Percentiles rank a stretch among this genome's conserved stretches.
Evolutionary conservation across 2,888 invertebrate species (phyloP).

Genomic region (Micropterix aruncella): DNA sequence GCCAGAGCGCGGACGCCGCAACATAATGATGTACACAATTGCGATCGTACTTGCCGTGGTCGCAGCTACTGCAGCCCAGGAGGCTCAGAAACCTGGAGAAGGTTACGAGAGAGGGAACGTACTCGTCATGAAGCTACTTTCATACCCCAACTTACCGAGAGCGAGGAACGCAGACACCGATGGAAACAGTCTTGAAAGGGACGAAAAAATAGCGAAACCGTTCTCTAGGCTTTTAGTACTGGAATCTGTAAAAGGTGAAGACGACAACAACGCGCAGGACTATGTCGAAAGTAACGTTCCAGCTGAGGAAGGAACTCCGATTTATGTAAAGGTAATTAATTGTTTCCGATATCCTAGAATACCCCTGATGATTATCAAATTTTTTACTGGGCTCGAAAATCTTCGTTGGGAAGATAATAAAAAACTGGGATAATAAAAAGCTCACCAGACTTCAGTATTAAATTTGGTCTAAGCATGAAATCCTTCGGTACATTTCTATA

Average conservation of each 20-base stretch:
- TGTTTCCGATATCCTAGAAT: too few species aligned
- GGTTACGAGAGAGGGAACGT: not conserved
- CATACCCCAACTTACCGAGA: not conserved
- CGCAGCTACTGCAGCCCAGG: not conserved
- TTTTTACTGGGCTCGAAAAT: too few species aligned
- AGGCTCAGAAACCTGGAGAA: not conserved
- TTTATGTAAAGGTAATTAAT: not conserved
- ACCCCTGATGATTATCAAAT: too few species aligned
- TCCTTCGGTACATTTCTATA: too few species aligned
- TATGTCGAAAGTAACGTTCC: slow-evolving; percentile 19
- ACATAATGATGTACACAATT: not conserved
- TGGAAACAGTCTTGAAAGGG: not conserved
- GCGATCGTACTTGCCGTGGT: not conserved
- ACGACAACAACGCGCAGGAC: slow-evolving; percentile 15
- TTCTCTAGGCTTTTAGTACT: not conserved
- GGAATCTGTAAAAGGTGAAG: slow-evolving; percentile 6
- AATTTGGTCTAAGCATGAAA: too few species aligned
- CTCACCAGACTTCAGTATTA: too few species aligned
- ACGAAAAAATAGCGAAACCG: not conserved
- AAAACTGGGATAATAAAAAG: too few species aligned
- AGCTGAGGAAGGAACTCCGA: slow-evolving; percentile 14
- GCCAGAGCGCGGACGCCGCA: not conserved
- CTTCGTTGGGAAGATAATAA: too few species aligned
- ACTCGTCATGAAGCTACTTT: not conserved
- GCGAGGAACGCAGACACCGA: not conserved